A percentile compares a stretch with the other conserved stretches of the same genome.
Conservation (phyloP, 92 coral and sea anemone species). For the Porites evermanni region DNA sequence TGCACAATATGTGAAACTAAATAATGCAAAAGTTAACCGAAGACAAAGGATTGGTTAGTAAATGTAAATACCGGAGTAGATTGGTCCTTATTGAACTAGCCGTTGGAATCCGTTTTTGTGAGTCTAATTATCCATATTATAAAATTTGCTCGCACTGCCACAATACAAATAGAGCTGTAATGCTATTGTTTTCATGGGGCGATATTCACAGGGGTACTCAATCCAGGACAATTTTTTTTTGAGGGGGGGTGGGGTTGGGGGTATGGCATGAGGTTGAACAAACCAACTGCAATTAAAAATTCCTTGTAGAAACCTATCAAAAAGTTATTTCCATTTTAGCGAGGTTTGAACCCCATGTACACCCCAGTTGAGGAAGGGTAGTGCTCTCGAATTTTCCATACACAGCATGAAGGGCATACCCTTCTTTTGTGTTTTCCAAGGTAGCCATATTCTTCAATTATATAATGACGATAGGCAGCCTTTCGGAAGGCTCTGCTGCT, state of each 20-base stretch:
- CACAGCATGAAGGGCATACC: slow-evolving; percentile 17
- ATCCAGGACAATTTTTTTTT: too few species aligned
- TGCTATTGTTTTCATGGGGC: too few species aligned
- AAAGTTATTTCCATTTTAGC: too few species aligned
- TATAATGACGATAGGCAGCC: slow-evolving; percentile 36
- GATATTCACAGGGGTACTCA: too few species aligned
- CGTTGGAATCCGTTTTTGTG: background rate
- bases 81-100: background rate
- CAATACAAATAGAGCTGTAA: background rate
- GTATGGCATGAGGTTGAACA: too few species aligned
- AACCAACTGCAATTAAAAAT: too few species aligned
- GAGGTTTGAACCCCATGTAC: background rate
- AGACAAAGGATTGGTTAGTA: too few species aligned
- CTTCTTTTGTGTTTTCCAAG: slow-evolving; percentile 25
- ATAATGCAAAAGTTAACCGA: too few species aligned
- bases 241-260: too few species aligned
- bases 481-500: slow-evolving; percentile 36
- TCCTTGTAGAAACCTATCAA: too few species aligned
- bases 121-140: background rate
- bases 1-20: too few species aligned
- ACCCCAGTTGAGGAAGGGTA: background rate
- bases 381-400: slow-evolving; percentile 1
- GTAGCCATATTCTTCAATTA: slow-evolving; percentile 32
- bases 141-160: background rate
- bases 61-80: background rate